phyloP scores from a whole-genome alignment of 2,113 vertebrate genomes.

The Peromyscus maniculatus region DNA sequence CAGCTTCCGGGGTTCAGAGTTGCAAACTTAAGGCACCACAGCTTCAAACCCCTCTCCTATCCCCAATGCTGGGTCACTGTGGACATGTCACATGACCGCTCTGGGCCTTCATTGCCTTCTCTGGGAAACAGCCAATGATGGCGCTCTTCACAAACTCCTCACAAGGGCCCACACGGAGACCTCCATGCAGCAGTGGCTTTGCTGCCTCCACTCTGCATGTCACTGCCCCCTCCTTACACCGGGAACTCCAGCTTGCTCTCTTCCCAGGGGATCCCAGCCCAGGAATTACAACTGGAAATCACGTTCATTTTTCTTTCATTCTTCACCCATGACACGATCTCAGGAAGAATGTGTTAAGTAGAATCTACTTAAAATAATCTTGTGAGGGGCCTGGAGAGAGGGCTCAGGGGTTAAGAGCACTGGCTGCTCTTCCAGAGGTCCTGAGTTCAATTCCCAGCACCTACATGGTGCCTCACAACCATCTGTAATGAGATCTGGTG shows the following conservation, averaged over 20 bases:
- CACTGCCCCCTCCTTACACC: no score
- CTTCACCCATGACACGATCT: not conserved
- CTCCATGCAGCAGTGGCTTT: not conserved
- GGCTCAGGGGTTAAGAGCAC: no score
- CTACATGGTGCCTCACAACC: no score
- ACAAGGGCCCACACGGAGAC: not conserved
- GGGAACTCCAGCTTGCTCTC: not conserved
- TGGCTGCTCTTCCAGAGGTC: no score
- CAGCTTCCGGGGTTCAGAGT: not conserved
- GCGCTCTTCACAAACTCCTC: not conserved
- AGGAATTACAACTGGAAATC: not conserved
- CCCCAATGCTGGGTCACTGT: not conserved
- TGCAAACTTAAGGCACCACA: not conserved
- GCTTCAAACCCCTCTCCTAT: not conserved
- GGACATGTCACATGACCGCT: not conserved
- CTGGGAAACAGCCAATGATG: not conserved
- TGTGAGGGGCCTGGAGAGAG: no score
- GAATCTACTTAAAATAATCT: not conserved
- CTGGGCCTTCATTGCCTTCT: not conserved
- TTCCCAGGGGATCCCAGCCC: not conserved
- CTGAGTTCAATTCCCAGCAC: no score
- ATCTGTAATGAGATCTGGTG: no score
- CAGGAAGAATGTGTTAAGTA: not conserved
- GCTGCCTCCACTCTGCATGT: not conserved
- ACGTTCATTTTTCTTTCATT: not conserved